phyloP scores from a whole-genome alignment of 2,888 invertebrate genomes.

The Vannuccia rotundouncinata region DNA sequence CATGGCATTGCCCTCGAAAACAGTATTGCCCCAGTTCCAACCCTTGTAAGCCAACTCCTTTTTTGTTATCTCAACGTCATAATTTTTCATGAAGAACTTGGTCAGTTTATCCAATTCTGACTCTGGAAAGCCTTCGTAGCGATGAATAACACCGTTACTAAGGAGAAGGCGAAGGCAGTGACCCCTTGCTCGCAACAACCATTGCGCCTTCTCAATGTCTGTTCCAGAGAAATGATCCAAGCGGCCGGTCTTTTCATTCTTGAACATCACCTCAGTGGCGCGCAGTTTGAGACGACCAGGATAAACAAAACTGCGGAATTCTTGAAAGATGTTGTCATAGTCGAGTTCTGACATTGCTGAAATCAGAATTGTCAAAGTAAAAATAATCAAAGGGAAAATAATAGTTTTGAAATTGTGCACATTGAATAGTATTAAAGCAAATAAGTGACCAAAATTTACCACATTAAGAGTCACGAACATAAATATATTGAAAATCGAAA shows the following conservation, averaged over 20 bases:
- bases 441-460: no score
- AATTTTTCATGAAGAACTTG: conserved; percentile 33
- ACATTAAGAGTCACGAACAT: no score
- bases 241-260: conserved; percentile 90
- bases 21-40: conserved; percentile 98
- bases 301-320: conserved; percentile 49
- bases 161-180: conserved; percentile 82
- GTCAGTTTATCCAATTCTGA: conserved; percentile 48
- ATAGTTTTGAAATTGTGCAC: no score
- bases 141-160: conserved; percentile 78
- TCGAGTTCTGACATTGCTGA: background rate
- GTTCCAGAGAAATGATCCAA: conserved; percentile 76
- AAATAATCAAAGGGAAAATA: no score
- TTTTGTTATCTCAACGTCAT: conserved; percentile 63
- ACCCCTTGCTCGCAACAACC: conserved; percentile 81
- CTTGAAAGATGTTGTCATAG: conserved; percentile 32
- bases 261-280: conserved; percentile 63
- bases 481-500: no score
- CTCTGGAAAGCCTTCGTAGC: conserved; percentile 89
- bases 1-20: conserved; percentile 70
- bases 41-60: conserved; percentile 88
- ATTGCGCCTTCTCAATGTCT: conserved; percentile 82
- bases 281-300: conserved; percentile 57
- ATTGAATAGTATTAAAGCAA: no score
- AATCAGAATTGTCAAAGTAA: no score